Percentiles rank a stretch among this genome's conserved stretches.
These are phyloP conservation scores for Brachionus sp. DNA, from an alignment of 1,140 invertebrate species.

Conservation along the genomic window DNA sequence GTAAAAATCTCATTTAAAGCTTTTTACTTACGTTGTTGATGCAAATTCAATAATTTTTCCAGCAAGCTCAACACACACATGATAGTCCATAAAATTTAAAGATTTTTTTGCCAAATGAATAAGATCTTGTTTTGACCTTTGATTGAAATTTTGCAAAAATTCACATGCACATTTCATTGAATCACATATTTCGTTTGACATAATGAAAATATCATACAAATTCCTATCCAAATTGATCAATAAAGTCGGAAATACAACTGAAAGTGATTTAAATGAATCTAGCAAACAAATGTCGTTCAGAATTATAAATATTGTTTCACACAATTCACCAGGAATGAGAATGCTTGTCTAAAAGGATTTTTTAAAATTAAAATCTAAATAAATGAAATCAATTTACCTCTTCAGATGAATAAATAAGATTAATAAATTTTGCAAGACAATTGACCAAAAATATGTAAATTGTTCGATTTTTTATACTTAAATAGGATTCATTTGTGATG, in stretches of 20 bases:
- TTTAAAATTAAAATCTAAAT: neutral
- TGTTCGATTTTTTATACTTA: neutral
- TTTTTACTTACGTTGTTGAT: neutral
- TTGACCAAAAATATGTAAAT: neutral
- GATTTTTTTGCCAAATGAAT: conserved; percentile 30
- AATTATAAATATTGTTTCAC: conserved; percentile 19
- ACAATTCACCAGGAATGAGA: neutral
- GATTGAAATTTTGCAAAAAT: conserved; percentile 25
- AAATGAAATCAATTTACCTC: neutral
- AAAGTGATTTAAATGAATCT: neutral
- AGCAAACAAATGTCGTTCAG: conserved; percentile 8
- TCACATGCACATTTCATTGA: conserved; percentile 42
- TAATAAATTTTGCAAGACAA: neutral
- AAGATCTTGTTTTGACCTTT: neutral
- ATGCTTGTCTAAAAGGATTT: neutral
- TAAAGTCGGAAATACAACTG: neutral
- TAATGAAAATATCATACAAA: conserved; percentile 18
- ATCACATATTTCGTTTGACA: conserved; percentile 21
- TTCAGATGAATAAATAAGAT: conserved; percentile 20
- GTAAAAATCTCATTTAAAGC: too few relatives aligned
- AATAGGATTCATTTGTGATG: neutral
- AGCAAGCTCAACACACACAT: neutral
- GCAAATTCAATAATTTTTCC: conserved; percentile 12
- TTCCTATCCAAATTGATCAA: conserved; percentile 41
- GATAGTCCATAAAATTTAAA: conserved; percentile 35